Evolutionary conservation across 2,888 invertebrate genomes (phyloP).

Genomic region (Saturnia japonica): DNA sequence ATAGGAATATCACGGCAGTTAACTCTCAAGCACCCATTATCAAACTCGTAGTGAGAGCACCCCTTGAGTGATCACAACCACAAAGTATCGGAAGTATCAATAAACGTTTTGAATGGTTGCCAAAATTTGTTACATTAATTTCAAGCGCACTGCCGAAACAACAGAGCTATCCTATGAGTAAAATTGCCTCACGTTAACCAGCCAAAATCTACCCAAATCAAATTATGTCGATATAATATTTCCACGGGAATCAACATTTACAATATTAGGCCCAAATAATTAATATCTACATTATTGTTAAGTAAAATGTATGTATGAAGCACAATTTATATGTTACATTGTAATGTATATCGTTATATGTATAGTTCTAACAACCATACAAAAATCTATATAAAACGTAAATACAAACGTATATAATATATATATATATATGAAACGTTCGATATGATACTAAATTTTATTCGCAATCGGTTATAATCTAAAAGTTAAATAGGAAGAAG

Average conservation of each 20-base stretch:
- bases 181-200: constrained; percentile 5
- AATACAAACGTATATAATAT: too few species aligned
- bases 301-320: neutral
- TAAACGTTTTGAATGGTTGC: constrained; percentile 22
- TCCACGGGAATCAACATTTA: neutral
- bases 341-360: too few species aligned
- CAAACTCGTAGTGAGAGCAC: neutral
- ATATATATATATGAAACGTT: neutral
- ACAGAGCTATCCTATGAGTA: constrained; percentile 11
- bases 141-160: constrained; percentile 13
- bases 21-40: constrained; percentile 8
- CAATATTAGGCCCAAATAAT: neutral
- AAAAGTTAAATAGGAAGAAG: neutral
- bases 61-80: constrained; percentile 19
- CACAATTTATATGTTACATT: too few species aligned
- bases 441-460: neutral
- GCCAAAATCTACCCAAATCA: constrained; percentile 1
- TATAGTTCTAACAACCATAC: too few species aligned
- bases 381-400: too few species aligned
- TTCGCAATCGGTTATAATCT: neutral
- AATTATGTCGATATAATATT: constrained; percentile 1
- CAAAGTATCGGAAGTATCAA: constrained; percentile 20
- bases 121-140: constrained; percentile 25
- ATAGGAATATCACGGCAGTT: neutral
- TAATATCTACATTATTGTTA: neutral